Conservation (phyloP, 2,888 invertebrate genomes). For the Hololepta plana region DNA sequence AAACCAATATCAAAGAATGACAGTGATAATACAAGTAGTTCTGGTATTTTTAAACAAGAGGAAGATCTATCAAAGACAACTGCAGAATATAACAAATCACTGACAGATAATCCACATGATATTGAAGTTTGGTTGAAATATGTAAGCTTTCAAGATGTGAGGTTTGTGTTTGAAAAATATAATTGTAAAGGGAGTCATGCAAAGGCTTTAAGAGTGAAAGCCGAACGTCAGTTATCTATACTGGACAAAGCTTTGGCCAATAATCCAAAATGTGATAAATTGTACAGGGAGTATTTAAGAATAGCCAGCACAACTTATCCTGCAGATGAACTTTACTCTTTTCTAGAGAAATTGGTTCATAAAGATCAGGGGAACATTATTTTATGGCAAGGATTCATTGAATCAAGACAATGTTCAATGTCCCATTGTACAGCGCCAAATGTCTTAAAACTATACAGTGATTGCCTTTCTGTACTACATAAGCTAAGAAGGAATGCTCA, state of each 20-base stretch:
- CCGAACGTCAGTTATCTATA: constrained; percentile 40
- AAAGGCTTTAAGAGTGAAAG: constrained; percentile 25
- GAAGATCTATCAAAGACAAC: constrained; percentile 31
- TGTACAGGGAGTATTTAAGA: constrained; percentile 31
- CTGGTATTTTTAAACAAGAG: constrained; percentile 24
- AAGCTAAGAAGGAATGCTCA: constrained; percentile 22
- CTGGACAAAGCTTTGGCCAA: constrained; percentile 38
- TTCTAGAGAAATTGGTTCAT: constrained; percentile 28
- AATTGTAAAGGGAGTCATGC: constrained; percentile 26
- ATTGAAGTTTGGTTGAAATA: constrained; percentile 40
- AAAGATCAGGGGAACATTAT: constrained; percentile 30
- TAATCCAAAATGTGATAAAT: constrained; percentile 32
- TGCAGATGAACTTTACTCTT: constrained; percentile 35
- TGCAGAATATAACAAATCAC: constrained; percentile 32
- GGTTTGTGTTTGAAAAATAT: constrained; percentile 27
- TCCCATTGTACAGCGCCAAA: constrained; percentile 40
- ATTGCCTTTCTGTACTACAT: constrained; percentile 28
- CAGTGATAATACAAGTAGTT: constrained; percentile 7
- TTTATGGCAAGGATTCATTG: constrained; percentile 34
- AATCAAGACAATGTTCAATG: constrained; percentile 36
- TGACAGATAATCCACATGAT: constrained; percentile 32
- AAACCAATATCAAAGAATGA: constrained; percentile 8
- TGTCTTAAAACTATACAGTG: constrained; percentile 36
- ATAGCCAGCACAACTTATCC: constrained; percentile 34
- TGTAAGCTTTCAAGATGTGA: constrained; percentile 34